phyloP scores from a whole-genome alignment of 2,888 invertebrate species.

The Scaptomyza caliginosa region DNA sequence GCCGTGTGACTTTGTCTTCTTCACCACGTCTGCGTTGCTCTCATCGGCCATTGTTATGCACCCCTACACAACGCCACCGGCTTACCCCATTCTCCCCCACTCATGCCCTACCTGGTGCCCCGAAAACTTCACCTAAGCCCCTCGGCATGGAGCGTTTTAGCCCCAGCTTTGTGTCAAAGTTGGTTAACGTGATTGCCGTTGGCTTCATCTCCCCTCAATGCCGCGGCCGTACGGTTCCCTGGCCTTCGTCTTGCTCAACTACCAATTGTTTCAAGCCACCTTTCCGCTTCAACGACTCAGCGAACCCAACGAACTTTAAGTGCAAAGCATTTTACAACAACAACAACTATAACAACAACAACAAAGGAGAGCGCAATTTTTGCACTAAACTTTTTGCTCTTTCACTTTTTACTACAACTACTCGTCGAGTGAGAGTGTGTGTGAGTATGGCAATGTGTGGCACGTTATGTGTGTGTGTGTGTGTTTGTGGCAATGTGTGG shows the following conservation, averaged over 20 bases:
- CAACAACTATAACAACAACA: slow-evolving; percentile 37
- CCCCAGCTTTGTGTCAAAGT: slow-evolving; percentile 71
- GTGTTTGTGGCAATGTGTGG: slow-evolving; percentile 18
- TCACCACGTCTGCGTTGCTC: slow-evolving; percentile 25
- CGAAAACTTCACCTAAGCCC: background rate
- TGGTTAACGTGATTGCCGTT: slow-evolving; percentile 75
- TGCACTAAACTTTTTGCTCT: slow-evolving; percentile 72
- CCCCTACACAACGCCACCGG: background rate
- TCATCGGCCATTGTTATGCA: slow-evolving; percentile 61
- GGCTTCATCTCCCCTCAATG: slow-evolving; percentile 6
- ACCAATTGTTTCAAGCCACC: slow-evolving; percentile 60
- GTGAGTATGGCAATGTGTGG: slow-evolving; percentile 4
- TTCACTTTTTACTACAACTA: slow-evolving; percentile 58
- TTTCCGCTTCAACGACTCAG: slow-evolving; percentile 65
- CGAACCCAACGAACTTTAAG: slow-evolving; percentile 68
- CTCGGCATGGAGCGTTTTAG: slow-evolving; percentile 57
- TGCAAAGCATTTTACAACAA: slow-evolving; percentile 63
- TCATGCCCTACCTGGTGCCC: background rate
- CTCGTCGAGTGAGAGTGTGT: background rate
- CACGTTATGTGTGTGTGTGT: slow-evolving; percentile 3
- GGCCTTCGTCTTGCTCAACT: background rate
- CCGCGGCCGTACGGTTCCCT: background rate
- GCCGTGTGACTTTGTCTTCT: slow-evolving; percentile 79
- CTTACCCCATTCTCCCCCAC: background rate
- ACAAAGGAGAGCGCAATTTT: slow-evolving; percentile 48